A percentile compares a stretch with the other conserved stretches of the same genome.
phyloP scores from a whole-genome alignment of 2,888 invertebrate genomes.

The Atrina japonica region DNA sequence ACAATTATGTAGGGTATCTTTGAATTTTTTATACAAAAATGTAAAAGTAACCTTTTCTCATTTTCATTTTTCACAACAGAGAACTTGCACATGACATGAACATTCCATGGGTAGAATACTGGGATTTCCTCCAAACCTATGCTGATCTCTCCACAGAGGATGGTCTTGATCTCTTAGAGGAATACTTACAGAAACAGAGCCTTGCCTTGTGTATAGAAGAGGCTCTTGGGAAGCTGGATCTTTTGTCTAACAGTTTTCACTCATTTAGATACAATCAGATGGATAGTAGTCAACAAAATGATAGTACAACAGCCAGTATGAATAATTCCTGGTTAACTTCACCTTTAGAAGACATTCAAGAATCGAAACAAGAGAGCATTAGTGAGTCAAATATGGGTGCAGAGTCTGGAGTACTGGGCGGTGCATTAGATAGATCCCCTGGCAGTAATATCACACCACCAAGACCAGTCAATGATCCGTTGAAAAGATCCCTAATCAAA shows the following conservation, averaged over 20 bases:
- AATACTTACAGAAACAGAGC: conserved; percentile 84
- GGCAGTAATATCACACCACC: background rate
- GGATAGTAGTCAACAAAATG: conserved; percentile 15
- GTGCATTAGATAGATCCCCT: background rate
- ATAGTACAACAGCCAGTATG: conserved; percentile 3
- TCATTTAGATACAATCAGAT: conserved; percentile 28
- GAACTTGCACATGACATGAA: conserved; percentile 72
- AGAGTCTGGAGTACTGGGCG: background rate
- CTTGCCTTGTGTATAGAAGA: conserved; percentile 41
- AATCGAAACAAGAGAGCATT: conserved; percentile 12
- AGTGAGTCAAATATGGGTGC: background rate
- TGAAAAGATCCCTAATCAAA: conserved; percentile 14
- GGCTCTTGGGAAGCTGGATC: conserved; percentile 37
- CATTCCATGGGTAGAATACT: conserved; percentile 92
- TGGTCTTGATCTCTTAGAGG: conserved; percentile 89
- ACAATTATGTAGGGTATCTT: too few species aligned
- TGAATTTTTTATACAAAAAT: too few species aligned
- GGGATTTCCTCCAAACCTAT: conserved; percentile 93
- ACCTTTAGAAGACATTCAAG: conserved; percentile 19
- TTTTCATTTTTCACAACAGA: too few species aligned
- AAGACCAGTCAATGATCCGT: background rate
- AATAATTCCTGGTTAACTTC: conserved; percentile 21
- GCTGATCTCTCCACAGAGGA: conserved; percentile 88
- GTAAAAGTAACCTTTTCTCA: too few species aligned
- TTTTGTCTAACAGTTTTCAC: conserved; percentile 24